Base-by-base conservation (phyloP, 2,797 vertebrate genomes). In the Melanitta fusca region DNA sequence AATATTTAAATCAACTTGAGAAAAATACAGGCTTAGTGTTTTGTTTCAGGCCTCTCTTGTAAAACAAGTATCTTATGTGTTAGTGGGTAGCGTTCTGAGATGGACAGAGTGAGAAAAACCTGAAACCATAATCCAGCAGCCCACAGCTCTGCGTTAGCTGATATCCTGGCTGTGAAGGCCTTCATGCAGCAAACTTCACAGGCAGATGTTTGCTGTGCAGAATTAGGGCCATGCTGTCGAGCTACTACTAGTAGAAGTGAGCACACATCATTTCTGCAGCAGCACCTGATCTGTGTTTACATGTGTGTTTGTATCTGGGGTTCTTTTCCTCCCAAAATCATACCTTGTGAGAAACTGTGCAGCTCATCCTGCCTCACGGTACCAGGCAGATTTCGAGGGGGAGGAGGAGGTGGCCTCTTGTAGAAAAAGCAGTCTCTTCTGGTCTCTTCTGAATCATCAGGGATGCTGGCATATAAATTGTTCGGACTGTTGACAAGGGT, bases 321-420 rank as follows among this genome's bases (percentile, higher is more conserved):
- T 49, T 71, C 6, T 49, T 85, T 87, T 89, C 36, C 45, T 89
- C 54, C n/a, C 47, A 39, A 28, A 64, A 85, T 17, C 14, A 0
- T 97, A 98, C 98, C 98, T 97, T 93, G 94, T 30, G 84, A 91
- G 10, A 86, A 61, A 54, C 22, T 32, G 57, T 54, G 91, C 53
- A 93, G 66, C 21, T 91, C 8, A 3, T 93, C 88, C 74, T 83
- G 94, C 41, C n/a, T 97, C 45, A 57, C 57, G 47, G 80, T 39
- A 38, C 89, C 61, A 80, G 85, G 51, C 11, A 45, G 62, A 20
- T 89, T 86, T 83, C 85, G 93, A 22, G 97, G 97, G 7, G 96
- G 97, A 20, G 97, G 97, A 15, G 65, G 83, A 7, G 97, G 97
- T 3, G 97, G 97, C 73, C 90, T 84, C 78, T 62, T 85, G 80